A percentile compares a stretch with the other conserved stretches of the same genome.
Evolutionary conservation across 1,140 invertebrate genomes (phyloP).

Genomic region (Rhizoglyphus robini): DNA sequence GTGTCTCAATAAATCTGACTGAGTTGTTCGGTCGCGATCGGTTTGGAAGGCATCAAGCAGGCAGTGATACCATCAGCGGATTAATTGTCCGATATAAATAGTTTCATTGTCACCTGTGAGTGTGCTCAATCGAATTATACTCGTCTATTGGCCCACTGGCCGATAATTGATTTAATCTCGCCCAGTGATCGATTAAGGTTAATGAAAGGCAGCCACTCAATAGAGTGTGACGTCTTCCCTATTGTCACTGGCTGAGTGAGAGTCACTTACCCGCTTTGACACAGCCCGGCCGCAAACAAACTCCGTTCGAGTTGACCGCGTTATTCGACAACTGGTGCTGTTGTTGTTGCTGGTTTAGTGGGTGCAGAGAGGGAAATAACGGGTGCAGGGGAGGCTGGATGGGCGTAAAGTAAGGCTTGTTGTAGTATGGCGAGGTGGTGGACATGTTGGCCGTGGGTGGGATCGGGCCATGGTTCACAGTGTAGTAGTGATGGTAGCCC

Average conservation of each 20-base stretch:
- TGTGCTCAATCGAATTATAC: no score
- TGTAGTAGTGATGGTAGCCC: conserved; percentile 8
- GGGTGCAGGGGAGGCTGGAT: background rate
- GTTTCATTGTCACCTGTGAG: no score
- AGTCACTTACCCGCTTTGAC: conserved; percentile 31
- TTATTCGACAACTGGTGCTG: background rate
- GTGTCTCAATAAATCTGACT: no score
- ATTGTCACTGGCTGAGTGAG: background rate
- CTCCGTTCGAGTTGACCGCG: conserved; percentile 16
- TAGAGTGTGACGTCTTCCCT: no score
- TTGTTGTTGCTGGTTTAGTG: background rate
- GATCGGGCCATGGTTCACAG: background rate
- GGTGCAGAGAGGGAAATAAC: background rate
- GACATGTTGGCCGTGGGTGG: background rate
- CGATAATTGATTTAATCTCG: background rate
- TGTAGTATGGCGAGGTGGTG: background rate
- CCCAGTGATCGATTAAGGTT: conserved; percentile 6
- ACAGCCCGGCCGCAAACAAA: conserved; percentile 33
- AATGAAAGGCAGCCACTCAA: conserved; percentile 6
- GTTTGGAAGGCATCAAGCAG: no score
- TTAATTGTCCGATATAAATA: no score
- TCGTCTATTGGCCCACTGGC: background rate
- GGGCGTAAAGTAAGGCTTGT: background rate
- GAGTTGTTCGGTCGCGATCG: no score
- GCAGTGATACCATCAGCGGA: no score